Conservation (phyloP, 1,140 invertebrate genomes). For the Cherax quadricarinatus region DNA sequence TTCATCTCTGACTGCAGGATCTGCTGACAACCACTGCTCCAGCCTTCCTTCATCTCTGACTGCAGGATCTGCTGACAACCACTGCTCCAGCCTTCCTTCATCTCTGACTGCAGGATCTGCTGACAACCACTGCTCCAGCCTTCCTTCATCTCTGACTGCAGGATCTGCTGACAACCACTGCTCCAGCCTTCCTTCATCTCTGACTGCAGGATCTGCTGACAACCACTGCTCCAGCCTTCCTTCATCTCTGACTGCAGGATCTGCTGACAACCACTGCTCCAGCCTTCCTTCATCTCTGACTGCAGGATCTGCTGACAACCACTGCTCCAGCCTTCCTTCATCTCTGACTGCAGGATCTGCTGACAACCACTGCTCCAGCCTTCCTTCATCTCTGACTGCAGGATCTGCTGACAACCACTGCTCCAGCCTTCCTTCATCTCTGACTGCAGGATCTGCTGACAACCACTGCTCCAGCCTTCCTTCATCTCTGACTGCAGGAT, state of each 20-base stretch:
- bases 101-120: not conserved
- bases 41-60: not conserved
- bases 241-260: not conserved
- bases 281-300: not conserved
- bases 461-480: not conserved
- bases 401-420: not conserved
- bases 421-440: not conserved
- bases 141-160: too few relatives aligned
- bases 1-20: not conserved
- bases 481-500: not conserved
- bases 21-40: not conserved
- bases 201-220: not conserved
- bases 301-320: not conserved
- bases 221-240: not conserved
- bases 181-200: not conserved
- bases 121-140: not conserved
- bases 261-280: not conserved
- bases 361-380: not conserved
- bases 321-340: not conserved
- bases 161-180: not conserved
- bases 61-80: not conserved
- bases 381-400: too few relatives aligned
- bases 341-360: not conserved
- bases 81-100: not conserved
- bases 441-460: not conserved